Conservation (phyloP, 2,888 invertebrate species). For the Hydraecia micacea region DNA sequence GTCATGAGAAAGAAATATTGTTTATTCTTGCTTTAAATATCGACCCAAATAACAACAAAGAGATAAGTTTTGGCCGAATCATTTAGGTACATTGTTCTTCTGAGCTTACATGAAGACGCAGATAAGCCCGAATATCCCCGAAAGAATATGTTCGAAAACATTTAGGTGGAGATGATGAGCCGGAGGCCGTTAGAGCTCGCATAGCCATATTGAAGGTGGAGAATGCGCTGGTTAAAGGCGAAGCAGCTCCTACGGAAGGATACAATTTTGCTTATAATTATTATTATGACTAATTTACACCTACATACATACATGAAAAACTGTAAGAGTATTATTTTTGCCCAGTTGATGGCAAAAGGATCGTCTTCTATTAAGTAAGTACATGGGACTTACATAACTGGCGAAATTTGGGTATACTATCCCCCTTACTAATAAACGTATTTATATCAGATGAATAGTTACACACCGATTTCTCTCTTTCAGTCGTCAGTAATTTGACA, state of each 20-base stretch:
- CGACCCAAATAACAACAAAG: background rate
- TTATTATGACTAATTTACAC: background rate
- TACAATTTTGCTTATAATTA: background rate
- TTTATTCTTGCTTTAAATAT: slow-evolving; percentile 1
- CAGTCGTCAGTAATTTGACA: too few species aligned
- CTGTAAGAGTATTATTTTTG: background rate
- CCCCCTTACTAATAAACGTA: too few species aligned
- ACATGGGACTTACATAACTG: too few species aligned
- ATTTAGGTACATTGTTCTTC: background rate
- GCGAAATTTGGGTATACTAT: too few species aligned
- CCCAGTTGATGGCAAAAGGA: too few species aligned
- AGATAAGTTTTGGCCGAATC: background rate
- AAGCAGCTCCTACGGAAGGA: background rate
- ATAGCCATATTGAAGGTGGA: background rate
- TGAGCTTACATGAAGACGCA: background rate
- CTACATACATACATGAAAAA: background rate
- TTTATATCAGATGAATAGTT: too few species aligned
- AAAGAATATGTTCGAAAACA: background rate
- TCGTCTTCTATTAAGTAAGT: too few species aligned
- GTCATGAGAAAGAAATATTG: too few species aligned
- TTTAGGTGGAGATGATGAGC: background rate
- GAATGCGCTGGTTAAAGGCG: background rate
- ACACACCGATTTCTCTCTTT: too few species aligned
- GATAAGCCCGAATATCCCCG: background rate
- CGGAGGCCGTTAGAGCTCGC: background rate